A percentile compares a stretch with the other conserved stretches of the same genome.
These are phyloP conservation scores for Thalassarche chlororhynchos DNA, from an alignment of 2,113 vertebrate species.

Conservation along the genomic window DNA sequence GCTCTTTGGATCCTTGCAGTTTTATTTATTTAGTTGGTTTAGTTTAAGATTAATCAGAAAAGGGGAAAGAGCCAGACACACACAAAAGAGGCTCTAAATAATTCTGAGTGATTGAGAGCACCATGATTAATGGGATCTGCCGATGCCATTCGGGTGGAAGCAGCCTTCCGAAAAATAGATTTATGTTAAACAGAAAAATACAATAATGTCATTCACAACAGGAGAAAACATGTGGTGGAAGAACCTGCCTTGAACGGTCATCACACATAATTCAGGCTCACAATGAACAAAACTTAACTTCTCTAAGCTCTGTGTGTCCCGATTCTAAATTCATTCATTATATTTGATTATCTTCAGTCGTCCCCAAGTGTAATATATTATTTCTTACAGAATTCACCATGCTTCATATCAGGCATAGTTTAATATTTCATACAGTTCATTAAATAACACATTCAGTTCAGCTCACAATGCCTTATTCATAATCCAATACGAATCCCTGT, in stretches of 20 bases:
- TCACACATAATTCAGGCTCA: background rate
- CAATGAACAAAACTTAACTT: constrained; percentile 4
- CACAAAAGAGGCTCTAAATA: constrained; percentile 59
- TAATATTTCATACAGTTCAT: constrained; percentile 69
- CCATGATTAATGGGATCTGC: constrained; percentile 62
- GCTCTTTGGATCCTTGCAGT: background rate
- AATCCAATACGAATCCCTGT: background rate
- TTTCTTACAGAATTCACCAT: constrained; percentile 28
- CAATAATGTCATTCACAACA: constrained; percentile 63
- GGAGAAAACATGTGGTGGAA: background rate
- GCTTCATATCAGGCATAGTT: constrained; percentile 21
- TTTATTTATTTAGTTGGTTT: constrained; percentile 56
- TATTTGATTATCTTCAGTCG: constrained; percentile 38
- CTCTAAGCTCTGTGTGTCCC: background rate
- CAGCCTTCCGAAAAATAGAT: constrained; percentile 61
- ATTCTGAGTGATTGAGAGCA: constrained; percentile 65
- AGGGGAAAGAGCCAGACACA: constrained; percentile 14
- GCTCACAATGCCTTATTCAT: constrained; percentile 36
- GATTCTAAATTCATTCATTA: constrained; percentile 50
- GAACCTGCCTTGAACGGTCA: background rate
- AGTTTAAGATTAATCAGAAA: constrained; percentile 64
- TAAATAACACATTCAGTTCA: constrained; percentile 32
- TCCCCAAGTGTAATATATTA: constrained; percentile 40
- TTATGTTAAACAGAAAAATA: constrained; percentile 64
- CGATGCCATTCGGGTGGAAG: constrained; percentile 27